Evolutionary conservation across 2,113 vertebrate genomes (phyloP).

Genomic region (Actenoides hombroni): DNA sequence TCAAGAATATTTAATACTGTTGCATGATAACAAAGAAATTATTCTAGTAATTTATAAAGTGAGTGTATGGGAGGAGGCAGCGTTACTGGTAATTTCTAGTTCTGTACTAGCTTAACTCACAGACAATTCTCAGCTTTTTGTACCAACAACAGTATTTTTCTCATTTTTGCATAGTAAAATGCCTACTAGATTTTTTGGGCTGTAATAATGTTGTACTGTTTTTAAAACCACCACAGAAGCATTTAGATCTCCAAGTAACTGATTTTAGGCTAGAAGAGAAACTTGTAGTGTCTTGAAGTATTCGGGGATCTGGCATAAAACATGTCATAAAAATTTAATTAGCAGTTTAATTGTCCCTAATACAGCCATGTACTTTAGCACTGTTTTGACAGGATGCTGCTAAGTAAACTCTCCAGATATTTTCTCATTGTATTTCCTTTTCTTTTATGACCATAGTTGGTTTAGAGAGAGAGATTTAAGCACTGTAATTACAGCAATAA

Average conservation of each 20-base stretch:
- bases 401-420: background rate
- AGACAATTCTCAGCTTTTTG: background rate
- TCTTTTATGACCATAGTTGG: background rate
- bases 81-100: background rate
- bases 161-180: background rate
- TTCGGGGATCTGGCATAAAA: background rate
- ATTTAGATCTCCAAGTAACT: background rate
- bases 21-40: background rate
- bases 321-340: background rate
- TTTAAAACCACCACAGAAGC: background rate
- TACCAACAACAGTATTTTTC: background rate
- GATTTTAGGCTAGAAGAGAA: background rate
- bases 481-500: background rate
- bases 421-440: background rate
- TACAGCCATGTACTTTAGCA: background rate
- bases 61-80: background rate
- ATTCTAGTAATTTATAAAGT: background rate
- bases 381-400: background rate
- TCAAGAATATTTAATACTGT: background rate
- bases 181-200: background rate
- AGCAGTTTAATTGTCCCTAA: background rate
- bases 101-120: background rate
- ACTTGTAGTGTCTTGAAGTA: background rate
- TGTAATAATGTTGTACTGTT: background rate
- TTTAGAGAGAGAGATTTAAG: background rate